Base-by-base conservation (phyloP, 2,888 invertebrate genomes). In the Stenodema calcarata region DNA sequence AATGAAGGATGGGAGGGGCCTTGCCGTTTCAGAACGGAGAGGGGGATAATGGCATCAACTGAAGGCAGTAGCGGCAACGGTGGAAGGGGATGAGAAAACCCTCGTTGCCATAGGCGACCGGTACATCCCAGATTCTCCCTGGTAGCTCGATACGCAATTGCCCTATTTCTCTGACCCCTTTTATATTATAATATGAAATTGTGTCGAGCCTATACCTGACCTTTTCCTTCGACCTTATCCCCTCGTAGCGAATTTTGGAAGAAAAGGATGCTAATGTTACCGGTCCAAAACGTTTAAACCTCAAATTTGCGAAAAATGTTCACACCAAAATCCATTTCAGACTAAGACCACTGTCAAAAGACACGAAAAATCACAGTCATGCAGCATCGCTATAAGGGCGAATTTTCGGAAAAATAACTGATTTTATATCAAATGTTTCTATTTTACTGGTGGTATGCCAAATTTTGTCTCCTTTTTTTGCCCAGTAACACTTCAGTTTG, bases 111-210 rank as follows among this genome's bases (percentile, higher is more conserved):
- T 27, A 75, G 54, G 50, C 84, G 44, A 84, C 84, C 75, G 18
- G 84, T 84, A 84, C 84, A 84, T 84, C 84, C 84, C 84, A 73
- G 50, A 27, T 44, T 75, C 62, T 35, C 70, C 35, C 69, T 82
- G 35, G 23, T 73, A 84, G 84, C 84, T 84, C 84, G 84, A 84
- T 84, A 84, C 84, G 84, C 84, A 75, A 84, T 84, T 75, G 84
- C 75, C 84, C 84, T 47, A 84, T 84, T 84, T 84, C 84, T 47
- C 84, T 78, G 78, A 78, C 73, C 73, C 78, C 78, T 44, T 23
- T 78, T 27, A 44, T 78, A 44, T 78, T 78, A 78, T 78, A 78
- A 62, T 62, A 62, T 23, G 62, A 23, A 23, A 62, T 23, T 0
- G 18, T n/a, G 1, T 16, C 1, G 12, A 12, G 47, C 47, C 14